Evolutionary conservation across 1,140 invertebrate genomes (phyloP).

Genomic region (Tribolium castaneum): DNA sequence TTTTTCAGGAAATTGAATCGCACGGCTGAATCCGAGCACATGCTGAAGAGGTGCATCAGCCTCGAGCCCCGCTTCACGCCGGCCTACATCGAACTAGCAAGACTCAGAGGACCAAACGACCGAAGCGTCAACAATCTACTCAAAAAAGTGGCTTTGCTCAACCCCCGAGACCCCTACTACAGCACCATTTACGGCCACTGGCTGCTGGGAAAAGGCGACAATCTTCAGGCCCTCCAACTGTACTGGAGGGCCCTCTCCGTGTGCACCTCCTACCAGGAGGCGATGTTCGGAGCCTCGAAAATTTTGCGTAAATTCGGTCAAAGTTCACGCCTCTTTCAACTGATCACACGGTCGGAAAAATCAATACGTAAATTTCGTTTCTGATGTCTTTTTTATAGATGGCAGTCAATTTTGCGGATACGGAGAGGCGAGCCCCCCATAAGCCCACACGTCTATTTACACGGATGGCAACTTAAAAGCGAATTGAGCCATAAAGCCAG

Average conservation of each 20-base stretch:
- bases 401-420: constrained; percentile 57
- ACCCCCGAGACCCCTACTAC: constrained; percentile 75
- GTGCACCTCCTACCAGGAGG: constrained; percentile 66
- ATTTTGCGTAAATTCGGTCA: constrained; percentile 73
- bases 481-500: constrained; percentile 60
- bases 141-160: constrained; percentile 70
- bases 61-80: constrained; percentile 75
- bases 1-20: constrained; percentile 74
- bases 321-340: constrained; percentile 71
- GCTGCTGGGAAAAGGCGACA: constrained; percentile 71
- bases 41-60: constrained; percentile 75
- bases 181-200: constrained; percentile 75
- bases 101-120: constrained; percentile 67
- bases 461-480: constrained; percentile 61
- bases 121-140: constrained; percentile 67
- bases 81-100: constrained; percentile 75
- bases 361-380: not conserved
- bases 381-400: constrained; percentile 52
- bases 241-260: constrained; percentile 71
- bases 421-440: constrained; percentile 50
- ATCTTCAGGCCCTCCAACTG: constrained; percentile 66
- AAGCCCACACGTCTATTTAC: constrained; percentile 59
- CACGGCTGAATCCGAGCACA: constrained; percentile 72
- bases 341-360: constrained; percentile 69
- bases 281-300: constrained; percentile 69